Base-by-base conservation (phyloP, 2,113 vertebrate genomes). In the Zosterops pallidus region DNA sequence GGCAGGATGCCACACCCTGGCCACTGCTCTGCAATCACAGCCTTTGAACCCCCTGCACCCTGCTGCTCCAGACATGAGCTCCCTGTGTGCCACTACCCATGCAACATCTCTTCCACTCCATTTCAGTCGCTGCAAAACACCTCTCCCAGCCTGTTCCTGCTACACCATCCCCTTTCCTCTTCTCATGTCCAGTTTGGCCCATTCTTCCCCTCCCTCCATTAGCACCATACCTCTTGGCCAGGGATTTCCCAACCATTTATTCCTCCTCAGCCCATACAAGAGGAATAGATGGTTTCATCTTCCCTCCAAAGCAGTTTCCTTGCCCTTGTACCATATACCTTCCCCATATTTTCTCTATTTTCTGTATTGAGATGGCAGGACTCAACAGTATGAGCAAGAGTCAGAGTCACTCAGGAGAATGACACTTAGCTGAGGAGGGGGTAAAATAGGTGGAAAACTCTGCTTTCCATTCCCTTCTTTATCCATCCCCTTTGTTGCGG, bases 1-100 rank as follows among this genome's bases (percentile, higher is more conserved):
- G 52, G 21, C 1, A 3, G 76, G 47, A 60, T 49, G 37, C 8
- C 62, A 49, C 19, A 29, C 10, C 2, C 14, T 5, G 6, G 1
- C 2, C 39, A 39, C 39, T 39, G 39, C 52, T 75, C 47, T n/a
- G 33, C 49, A 37, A 0, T 0, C 41, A 20, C 5, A 24, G 47
- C 70, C 65, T 91, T 47, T 52, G 69, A 83, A 77, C 53, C 13
- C n/a, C 25, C 22, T 3, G 2, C 19, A 21, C 35, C 47, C 53
- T 22, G 52, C 84, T 63, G 31, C 35, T 67, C 52, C 17, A 44
- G 76, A 26, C 52, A 16, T 1, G 21, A 63, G 62, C 29, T 57
- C 63, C 28, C 62, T 29, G 26, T 0, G 0, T 47, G 46, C 26
- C 12, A 1, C n/a, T 24, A 46, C 53, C 4, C 60, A n/a, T 22